Evolutionary conservation across 1,140 invertebrate species (phyloP).

Genomic region (Apis florea): DNA sequence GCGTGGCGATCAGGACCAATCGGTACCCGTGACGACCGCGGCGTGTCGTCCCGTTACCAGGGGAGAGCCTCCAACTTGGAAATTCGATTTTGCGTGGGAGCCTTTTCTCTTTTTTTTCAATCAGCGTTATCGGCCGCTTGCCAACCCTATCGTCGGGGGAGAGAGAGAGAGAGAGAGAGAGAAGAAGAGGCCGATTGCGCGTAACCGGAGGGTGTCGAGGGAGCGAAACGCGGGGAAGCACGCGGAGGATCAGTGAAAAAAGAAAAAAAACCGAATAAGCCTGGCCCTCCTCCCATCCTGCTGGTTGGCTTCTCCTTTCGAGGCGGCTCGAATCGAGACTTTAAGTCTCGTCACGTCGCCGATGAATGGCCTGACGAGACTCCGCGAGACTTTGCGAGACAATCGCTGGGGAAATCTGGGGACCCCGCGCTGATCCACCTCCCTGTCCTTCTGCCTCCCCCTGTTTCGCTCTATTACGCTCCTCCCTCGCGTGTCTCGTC

Average conservation of each 20-base stretch:
- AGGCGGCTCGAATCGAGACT: conserved; percentile 57
- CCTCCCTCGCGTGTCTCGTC: conserved; percentile 32
- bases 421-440: conserved; percentile 66
- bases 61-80: conserved; percentile 57
- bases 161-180: neutral
- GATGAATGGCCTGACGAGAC: conserved; percentile 80
- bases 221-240: neutral
- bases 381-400: conserved; percentile 77
- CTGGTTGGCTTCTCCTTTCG: conserved; percentile 7
- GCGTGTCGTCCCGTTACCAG: conserved; percentile 52
- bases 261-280: conserved; percentile 46
- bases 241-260: neutral
- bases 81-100: conserved; percentile 71
- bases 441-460: neutral
- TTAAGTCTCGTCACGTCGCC: conserved; percentile 78
- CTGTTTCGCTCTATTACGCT: conserved; percentile 38
- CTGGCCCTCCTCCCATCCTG: conserved; percentile 6
- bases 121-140: conserved; percentile 74
- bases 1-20: conserved; percentile 55
- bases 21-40: conserved; percentile 58
- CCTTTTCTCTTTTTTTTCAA: conserved; percentile 69
- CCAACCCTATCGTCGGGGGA: conserved; percentile 66
- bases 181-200: conserved; percentile 13
- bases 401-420: conserved; percentile 80
- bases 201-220: neutral